A percentile compares a stretch with the other conserved stretches of the same genome.
phyloP scores from a whole-genome alignment of 2,888 invertebrate species.

The Tyria jacobaeae region DNA sequence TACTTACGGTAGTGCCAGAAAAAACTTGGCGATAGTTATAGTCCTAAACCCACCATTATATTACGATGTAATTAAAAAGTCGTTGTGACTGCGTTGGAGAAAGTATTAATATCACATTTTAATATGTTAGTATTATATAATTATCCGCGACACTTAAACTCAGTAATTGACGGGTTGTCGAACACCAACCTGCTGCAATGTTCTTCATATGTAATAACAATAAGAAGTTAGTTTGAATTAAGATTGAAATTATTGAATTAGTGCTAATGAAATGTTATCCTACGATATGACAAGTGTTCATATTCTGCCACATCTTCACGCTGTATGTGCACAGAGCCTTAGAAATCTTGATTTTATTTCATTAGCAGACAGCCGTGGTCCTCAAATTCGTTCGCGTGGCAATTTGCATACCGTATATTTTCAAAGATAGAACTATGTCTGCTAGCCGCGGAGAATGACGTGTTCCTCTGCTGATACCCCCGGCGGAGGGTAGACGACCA shows the following conservation, averaged over 20 bases:
- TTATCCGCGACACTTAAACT: slow-evolving; percentile 18
- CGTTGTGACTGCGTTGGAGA: neutral
- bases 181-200: slow-evolving; percentile 14
- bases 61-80: neutral
- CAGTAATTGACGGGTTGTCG: slow-evolving; percentile 15
- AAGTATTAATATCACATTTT: slow-evolving; percentile 17
- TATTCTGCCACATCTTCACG: neutral
- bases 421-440: too few species aligned
- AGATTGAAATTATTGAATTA: slow-evolving; percentile 10
- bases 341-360: too few species aligned
- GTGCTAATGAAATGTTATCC: slow-evolving; percentile 1
- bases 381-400: too few species aligned
- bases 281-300: neutral
- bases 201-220: slow-evolving; percentile 8
- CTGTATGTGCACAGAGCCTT: too few species aligned
- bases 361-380: too few species aligned
- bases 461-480: too few species aligned
- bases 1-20: too few species aligned
- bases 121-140: slow-evolving; percentile 17
- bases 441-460: too few species aligned
- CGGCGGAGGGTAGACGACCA: too few species aligned
- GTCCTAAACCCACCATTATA: too few species aligned
- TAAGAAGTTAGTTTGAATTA: slow-evolving; percentile 14
- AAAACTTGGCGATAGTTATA: too few species aligned
- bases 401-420: too few species aligned